Percentiles rank a stretch among this genome's conserved stretches.
Evolutionary conservation across 2,797 vertebrate genomes (phyloP).

Genomic region (Neomorphus geoffroyi): DNA sequence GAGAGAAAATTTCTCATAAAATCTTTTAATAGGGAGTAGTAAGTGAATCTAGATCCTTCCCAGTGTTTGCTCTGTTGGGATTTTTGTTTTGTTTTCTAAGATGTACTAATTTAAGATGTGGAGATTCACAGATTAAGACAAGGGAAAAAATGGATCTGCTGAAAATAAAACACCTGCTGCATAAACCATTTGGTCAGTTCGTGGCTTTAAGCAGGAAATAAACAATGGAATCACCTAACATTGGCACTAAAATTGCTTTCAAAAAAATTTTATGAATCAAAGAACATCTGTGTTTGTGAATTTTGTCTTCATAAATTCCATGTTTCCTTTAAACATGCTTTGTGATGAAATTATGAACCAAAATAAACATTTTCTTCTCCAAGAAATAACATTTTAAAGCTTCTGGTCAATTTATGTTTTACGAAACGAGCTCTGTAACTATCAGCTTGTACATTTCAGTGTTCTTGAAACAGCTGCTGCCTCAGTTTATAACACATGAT

Average conservation of each 20-base stretch:
- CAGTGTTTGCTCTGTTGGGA: not conserved
- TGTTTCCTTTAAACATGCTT: not conserved
- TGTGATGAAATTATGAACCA: not conserved
- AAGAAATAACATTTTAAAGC: not conserved
- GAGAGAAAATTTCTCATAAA: not conserved
- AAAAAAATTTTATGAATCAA: slow-evolving; percentile 35
- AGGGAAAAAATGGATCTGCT: not conserved
- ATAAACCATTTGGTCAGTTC: not conserved
- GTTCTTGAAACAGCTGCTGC: not conserved
- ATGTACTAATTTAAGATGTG: not conserved
- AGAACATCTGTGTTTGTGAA: not conserved
- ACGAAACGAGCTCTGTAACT: not conserved
- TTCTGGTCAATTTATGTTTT: not conserved
- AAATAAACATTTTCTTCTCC: not conserved
- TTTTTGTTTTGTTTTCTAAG: not conserved
- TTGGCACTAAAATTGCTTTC: not conserved
- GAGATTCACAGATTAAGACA: not conserved
- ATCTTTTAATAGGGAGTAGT: not conserved
- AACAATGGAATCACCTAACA: not conserved
- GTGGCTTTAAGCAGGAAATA: not conserved
- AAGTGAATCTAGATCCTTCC: not conserved
- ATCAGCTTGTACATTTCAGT: not conserved
- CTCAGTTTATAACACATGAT: not conserved
- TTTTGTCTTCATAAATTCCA: not conserved
- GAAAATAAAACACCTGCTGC: not conserved